Conservation (phyloP, 2,888 invertebrate genomes). For the Clistopyga incitator region DNA sequence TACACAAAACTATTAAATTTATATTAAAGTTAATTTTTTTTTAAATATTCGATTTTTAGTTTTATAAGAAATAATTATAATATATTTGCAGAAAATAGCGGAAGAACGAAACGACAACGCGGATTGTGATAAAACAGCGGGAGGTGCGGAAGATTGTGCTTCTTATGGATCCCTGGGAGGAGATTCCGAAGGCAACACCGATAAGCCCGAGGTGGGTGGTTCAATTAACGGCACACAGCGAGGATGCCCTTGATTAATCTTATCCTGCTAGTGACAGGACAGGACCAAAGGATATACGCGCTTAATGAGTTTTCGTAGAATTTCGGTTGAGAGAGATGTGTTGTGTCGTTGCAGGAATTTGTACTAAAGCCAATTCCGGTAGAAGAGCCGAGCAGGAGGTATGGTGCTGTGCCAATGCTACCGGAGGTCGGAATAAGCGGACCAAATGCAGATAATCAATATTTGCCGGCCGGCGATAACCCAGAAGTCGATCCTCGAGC, state of each 20-base stretch:
- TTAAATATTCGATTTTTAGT: neutral
- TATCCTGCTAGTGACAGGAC: neutral
- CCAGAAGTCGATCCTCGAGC: slow-evolving; percentile 75
- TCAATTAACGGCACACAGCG: neutral
- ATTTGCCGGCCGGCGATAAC: slow-evolving; percentile 53
- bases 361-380: slow-evolving; percentile 74
- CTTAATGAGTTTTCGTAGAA: slow-evolving; percentile 7
- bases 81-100: slow-evolving; percentile 43
- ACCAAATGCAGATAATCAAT: slow-evolving; percentile 42
- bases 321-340: neutral
- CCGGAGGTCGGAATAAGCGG: slow-evolving; percentile 70
- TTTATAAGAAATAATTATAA: neutral
- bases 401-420: slow-evolving; percentile 77
- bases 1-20: neutral
- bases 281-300: neutral
- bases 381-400: slow-evolving; percentile 70
- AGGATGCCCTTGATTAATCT: neutral
- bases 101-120: slow-evolving; percentile 59
- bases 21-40: neutral
- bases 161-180: slow-evolving; percentile 78
- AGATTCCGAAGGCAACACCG: slow-evolving; percentile 72
- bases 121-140: slow-evolving; percentile 76
- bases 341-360: slow-evolving; percentile 74
- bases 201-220: slow-evolving; percentile 65
- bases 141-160: slow-evolving; percentile 72